phyloP scores from a whole-genome alignment of 1,140 invertebrate genomes.

The Cylas formicarius region DNA sequence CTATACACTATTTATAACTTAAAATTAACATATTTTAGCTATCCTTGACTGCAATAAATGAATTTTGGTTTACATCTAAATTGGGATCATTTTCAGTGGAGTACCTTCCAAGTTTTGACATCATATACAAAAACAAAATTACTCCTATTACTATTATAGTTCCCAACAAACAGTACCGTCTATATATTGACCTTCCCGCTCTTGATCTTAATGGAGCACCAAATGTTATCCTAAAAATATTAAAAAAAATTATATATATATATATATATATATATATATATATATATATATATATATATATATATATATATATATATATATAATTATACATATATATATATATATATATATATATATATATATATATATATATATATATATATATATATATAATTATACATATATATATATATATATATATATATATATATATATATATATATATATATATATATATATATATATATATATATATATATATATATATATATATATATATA shows the following conservation, averaged over 20 bases:
- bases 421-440: constrained; percentile 8
- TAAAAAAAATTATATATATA: constrained; percentile 13
- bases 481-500: constrained; percentile 12
- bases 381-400: constrained; percentile 6
- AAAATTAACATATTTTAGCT: constrained; percentile 2
- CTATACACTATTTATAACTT: constrained; percentile 1
- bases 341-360: constrained; percentile 12
- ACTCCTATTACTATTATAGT: constrained; percentile 38
- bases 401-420: constrained; percentile 14
- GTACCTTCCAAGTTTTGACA: constrained; percentile 39
- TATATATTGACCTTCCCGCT: constrained; percentile 34
- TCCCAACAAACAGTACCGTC: constrained; percentile 38
- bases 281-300: constrained; percentile 9
- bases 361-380: constrained; percentile 11
- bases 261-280: constrained; percentile 9
- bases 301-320: too few relatives aligned
- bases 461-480: constrained; percentile 8
- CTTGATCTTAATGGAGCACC: constrained; percentile 29
- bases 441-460: constrained; percentile 11
- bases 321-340: too few relatives aligned
- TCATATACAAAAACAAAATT: constrained; percentile 36
- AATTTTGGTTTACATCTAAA: constrained; percentile 37
- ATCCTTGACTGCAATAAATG: constrained; percentile 13
- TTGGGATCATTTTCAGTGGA: constrained; percentile 41
- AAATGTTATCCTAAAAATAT: constrained; percentile 32